Evolutionary conservation across 1,140 invertebrate species (phyloP).

Genomic region (Formica exsecta): DNA sequence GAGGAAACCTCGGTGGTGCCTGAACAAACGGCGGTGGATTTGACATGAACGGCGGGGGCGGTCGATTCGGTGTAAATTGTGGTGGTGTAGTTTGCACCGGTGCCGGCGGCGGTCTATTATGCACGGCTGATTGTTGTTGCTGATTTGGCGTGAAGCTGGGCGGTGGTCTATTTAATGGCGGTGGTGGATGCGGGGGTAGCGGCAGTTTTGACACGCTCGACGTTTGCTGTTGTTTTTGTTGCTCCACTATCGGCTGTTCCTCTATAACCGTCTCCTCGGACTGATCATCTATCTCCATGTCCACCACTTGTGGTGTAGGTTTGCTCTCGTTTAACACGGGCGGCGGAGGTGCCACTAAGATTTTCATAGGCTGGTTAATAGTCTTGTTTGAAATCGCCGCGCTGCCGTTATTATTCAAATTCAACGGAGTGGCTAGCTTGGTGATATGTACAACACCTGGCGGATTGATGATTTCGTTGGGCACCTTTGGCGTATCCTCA

Average conservation of each 20-base stretch:
- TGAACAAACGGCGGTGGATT: constrained; percentile 80
- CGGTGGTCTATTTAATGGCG: constrained; percentile 63
- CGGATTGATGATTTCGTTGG: constrained; percentile 85
- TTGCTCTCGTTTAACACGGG: constrained; percentile 80
- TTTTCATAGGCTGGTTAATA: constrained; percentile 79
- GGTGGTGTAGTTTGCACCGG: constrained; percentile 58
- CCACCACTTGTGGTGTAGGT: constrained; percentile 80
- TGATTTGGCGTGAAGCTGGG: constrained; percentile 61
- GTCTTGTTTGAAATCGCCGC: not conserved
- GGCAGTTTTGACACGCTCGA: constrained; percentile 63
- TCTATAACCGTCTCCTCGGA: constrained; percentile 83
- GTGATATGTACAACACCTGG: constrained; percentile 88
- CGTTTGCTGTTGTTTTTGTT: constrained; percentile 66
- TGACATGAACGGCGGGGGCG: constrained; percentile 68
- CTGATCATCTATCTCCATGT: constrained; percentile 87
- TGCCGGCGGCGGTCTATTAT: constrained; percentile 34
- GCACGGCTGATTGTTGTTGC: constrained; percentile 32
- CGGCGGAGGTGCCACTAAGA: constrained; percentile 83
- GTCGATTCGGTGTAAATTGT: constrained; percentile 73
- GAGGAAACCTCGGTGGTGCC: constrained; percentile 67
- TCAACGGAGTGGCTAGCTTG: constrained; percentile 85
- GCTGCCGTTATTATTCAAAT: constrained; percentile 55
- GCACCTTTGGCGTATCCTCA: constrained; percentile 84
- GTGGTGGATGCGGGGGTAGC: constrained; percentile 69
- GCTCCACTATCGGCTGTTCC: constrained; percentile 75